Conservation (phyloP, 2,888 invertebrate genomes). For the Heliconius erato region DNA sequence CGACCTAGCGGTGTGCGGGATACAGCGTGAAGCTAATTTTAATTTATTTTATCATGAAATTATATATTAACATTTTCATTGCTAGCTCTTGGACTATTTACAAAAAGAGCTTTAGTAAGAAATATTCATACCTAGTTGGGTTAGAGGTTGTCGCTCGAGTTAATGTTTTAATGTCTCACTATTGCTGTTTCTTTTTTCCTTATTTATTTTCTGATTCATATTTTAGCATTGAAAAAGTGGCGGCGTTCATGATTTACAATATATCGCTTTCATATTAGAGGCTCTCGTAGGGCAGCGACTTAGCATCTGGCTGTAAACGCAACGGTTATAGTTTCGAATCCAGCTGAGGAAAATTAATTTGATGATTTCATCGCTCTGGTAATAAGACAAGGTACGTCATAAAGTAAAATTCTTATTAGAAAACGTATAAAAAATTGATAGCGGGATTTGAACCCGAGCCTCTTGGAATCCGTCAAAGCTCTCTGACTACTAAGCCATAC, state of each 20-base stretch:
- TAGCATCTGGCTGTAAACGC: too few species aligned
- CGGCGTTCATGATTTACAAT: not conserved
- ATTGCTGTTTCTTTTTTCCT: slow-evolving; percentile 4
- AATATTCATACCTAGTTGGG: slow-evolving; percentile 17
- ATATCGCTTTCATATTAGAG: not conserved
- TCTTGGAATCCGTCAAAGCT: too few species aligned
- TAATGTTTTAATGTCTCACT: not conserved
- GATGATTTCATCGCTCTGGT: not conserved
- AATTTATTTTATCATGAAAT: not conserved
- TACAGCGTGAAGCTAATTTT: too few species aligned
- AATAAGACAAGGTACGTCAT: not conserved
- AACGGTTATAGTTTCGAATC: too few species aligned
- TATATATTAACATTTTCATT: not conserved
- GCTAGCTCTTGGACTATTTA: not conserved
- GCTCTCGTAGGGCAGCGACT: too few species aligned
- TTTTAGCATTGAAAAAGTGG: not conserved
- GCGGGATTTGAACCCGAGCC: too few species aligned
- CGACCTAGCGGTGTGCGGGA: too few species aligned
- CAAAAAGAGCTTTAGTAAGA: slow-evolving; percentile 27
- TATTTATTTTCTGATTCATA: not conserved
- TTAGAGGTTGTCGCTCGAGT: slow-evolving; percentile 16
- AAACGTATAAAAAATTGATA: too few species aligned
- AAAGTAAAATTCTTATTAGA: not conserved
- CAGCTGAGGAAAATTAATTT: too few species aligned
- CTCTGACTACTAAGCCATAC: too few species aligned